Evolutionary conservation across 1,140 invertebrate genomes (phyloP).

Genomic region (Orussus abietinus): DNA sequence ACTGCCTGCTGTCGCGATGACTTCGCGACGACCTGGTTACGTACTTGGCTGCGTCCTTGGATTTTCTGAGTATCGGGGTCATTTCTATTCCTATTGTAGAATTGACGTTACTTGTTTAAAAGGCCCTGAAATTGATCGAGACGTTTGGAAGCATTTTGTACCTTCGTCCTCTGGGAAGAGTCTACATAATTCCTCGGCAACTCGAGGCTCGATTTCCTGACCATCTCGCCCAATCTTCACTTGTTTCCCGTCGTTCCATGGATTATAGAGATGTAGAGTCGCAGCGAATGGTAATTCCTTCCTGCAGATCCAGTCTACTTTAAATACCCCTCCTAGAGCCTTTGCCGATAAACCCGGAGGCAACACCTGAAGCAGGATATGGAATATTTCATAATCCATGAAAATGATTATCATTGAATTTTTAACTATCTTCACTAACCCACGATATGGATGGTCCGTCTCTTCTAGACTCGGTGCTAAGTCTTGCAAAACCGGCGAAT

Average conservation of each 20-base stretch:
- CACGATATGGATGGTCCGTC: conserved; percentile 88
- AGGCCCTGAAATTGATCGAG: too few relatives aligned
- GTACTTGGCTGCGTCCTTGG: conserved; percentile 75
- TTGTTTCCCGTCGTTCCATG: conserved; percentile 97
- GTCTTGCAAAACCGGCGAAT: conserved; percentile 86
- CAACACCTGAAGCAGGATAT: conserved; percentile 56
- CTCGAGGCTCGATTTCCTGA: conserved; percentile 94
- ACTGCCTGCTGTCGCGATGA: conserved; percentile 53
- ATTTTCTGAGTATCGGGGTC: conserved; percentile 82
- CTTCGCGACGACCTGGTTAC: conserved; percentile 48
- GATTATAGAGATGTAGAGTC: conserved; percentile 91
- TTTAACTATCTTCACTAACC: conserved; percentile 56
- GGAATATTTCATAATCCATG: too few relatives aligned
- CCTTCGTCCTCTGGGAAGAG: conserved; percentile 91
- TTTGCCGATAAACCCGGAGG: conserved; percentile 90
- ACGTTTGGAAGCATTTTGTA: too few relatives aligned
- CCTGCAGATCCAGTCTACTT: conserved; percentile 94
- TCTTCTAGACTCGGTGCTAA: conserved; percentile 81
- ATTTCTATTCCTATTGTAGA: conserved; percentile 76
- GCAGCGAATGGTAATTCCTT: conserved; percentile 90
- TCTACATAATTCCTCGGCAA: conserved; percentile 90
- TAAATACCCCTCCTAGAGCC: conserved; percentile 92
- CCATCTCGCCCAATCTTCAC: conserved; percentile 98
- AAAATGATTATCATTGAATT: conserved; percentile 6
- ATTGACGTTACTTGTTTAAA: too few relatives aligned